These are phyloP conservation scores for Limnephilus lunatus DNA, from an alignment of 2,888 invertebrate genomes.

Conservation along the genomic window DNA sequence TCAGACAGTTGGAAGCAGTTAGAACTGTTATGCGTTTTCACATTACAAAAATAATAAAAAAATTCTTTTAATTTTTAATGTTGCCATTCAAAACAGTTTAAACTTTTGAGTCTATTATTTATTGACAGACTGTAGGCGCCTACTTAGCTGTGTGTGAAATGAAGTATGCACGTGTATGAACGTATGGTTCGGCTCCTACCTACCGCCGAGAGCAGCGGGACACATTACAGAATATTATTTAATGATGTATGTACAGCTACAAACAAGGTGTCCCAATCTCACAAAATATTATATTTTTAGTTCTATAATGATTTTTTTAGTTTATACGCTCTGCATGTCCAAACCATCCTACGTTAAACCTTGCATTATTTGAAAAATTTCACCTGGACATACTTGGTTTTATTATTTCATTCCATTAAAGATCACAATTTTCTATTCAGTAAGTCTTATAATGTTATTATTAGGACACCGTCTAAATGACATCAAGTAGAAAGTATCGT, in stretches of 20 bases:
- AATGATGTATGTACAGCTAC: not conserved
- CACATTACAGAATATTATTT: not conserved
- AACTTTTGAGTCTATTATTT: no score
- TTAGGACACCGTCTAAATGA: not conserved
- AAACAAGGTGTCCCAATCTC: not conserved
- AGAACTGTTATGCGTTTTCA: no score
- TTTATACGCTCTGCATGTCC: no score
- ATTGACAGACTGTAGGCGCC: not conserved
- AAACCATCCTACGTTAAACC: no score
- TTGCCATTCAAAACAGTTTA: no score
- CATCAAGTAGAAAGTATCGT: constrained; percentile 2
- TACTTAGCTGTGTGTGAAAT: not conserved
- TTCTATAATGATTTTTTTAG: no score
- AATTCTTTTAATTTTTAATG: no score
- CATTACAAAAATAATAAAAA: no score
- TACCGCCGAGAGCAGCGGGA: constrained; percentile 45
- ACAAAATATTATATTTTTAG: not conserved
- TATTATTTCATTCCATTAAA: no score
- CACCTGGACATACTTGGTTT: no score
- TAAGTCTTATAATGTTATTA: not conserved
- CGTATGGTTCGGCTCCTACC: not conserved
- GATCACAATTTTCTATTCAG: not conserved
- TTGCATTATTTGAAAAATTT: no score
- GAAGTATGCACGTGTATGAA: not conserved
- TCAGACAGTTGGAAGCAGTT: no score